A percentile compares a stretch with the other conserved stretches of the same genome.
phyloP scores from a whole-genome alignment of 2,888 invertebrate species.

The Autographa gamma region DNA sequence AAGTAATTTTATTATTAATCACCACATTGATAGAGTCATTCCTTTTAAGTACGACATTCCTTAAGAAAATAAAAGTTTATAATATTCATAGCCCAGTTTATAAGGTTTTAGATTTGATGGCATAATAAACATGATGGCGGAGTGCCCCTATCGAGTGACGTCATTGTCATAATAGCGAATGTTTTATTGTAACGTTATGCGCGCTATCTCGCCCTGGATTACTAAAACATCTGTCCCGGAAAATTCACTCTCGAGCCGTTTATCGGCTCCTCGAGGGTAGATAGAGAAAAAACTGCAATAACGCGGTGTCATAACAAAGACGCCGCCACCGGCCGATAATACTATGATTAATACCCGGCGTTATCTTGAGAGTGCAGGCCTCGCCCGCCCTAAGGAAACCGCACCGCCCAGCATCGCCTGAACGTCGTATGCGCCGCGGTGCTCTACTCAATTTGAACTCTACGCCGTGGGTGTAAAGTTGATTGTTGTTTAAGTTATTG shows the following conservation, averaged over 20 bases:
- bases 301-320: constrained; percentile 88
- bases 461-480: constrained; percentile 45
- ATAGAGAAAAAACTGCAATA: constrained; percentile 88
- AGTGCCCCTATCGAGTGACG: constrained; percentile 58
- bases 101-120: constrained; percentile 50
- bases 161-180: constrained; percentile 77
- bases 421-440: constrained; percentile 51
- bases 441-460: constrained; percentile 34
- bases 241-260: constrained; percentile 86
- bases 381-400: constrained; percentile 74
- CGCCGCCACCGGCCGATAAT: constrained; percentile 86
- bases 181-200: constrained; percentile 77
- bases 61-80: constrained; percentile 34
- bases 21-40: neutral
- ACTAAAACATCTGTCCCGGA: constrained; percentile 88
- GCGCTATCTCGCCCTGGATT: constrained; percentile 72
- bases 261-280: constrained; percentile 84
- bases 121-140: constrained; percentile 45
- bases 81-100: constrained; percentile 40
- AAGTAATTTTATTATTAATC: neutral
- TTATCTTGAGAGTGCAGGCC: constrained; percentile 88
- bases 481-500: constrained; percentile 34
- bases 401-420: constrained; percentile 48
- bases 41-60: constrained; percentile 13
- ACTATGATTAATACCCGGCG: constrained; percentile 88